Conservation (phyloP, 2,888 invertebrate species). For the Tinea trinotella region DNA sequence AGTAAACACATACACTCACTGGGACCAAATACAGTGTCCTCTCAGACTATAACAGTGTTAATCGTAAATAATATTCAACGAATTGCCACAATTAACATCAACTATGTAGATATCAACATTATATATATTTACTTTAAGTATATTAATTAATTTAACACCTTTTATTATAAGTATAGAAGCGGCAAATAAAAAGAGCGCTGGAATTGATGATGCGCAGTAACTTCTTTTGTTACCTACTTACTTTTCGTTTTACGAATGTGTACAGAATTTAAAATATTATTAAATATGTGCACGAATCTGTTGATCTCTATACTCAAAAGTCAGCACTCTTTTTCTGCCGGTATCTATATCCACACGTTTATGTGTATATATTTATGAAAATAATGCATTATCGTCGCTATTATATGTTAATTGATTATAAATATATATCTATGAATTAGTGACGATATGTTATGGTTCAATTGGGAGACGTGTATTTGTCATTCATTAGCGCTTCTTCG, state of each 20-base stretch:
- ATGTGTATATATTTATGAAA: not conserved
- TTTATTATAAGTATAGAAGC: not conserved
- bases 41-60: constrained; percentile 7
- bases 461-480: constrained; percentile 20
- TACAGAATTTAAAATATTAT: too few relatives aligned
- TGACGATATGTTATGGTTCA: constrained; percentile 20
- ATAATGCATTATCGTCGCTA: not conserved
- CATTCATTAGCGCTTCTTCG: constrained; percentile 54
- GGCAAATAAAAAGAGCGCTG: too few relatives aligned
- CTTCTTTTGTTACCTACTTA: too few relatives aligned
- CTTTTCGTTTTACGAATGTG: too few relatives aligned
- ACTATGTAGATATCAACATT: not conserved
- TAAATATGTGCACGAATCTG: too few relatives aligned
- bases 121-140: not conserved
- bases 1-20: constrained; percentile 1
- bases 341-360: too few relatives aligned
- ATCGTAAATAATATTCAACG: not conserved
- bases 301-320: too few relatives aligned
- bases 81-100: not conserved
- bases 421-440: not conserved
- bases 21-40: not conserved
- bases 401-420: not conserved
- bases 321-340: too few relatives aligned
- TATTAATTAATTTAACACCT: not conserved
- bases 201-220: too few relatives aligned